A percentile compares a stretch with the other conserved stretches of the same genome.
Conservation (phyloP, 2,888 invertebrate genomes). For the Chymomyza amoena region DNA sequence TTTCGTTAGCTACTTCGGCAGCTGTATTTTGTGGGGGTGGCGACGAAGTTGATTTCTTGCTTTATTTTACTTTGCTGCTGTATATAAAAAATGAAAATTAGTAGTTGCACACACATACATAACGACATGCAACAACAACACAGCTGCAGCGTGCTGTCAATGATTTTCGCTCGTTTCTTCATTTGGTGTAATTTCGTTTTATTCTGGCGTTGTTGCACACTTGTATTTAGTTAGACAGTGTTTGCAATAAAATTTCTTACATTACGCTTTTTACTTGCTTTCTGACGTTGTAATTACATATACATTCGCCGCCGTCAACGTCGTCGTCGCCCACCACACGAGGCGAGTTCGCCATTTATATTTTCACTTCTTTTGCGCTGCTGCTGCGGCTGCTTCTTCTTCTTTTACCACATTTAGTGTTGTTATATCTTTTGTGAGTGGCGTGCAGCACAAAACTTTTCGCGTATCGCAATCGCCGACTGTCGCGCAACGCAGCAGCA, state of each 20-base stretch:
- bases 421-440: constrained; percentile 34
- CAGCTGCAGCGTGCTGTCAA: constrained; percentile 12
- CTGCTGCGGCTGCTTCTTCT: constrained; percentile 40
- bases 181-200: constrained; percentile 13
- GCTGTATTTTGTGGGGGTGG: constrained; percentile 41
- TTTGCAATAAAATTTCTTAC: constrained; percentile 48
- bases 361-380: constrained; percentile 40
- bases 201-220: background rate
- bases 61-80: constrained; percentile 22
- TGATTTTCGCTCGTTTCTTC: constrained; percentile 35
- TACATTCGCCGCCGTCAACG: constrained; percentile 32
- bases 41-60: constrained; percentile 25
- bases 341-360: constrained; percentile 62
- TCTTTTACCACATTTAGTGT: constrained; percentile 29
- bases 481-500: constrained; percentile 40
- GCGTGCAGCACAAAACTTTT: constrained; percentile 45
- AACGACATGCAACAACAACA: background rate
- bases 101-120: constrained; percentile 6
- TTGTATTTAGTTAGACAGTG: constrained; percentile 6
- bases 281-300: constrained; percentile 40
- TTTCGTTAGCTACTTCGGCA: constrained; percentile 38
- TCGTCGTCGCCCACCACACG: constrained; percentile 1
- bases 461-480: background rate
- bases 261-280: constrained; percentile 21
- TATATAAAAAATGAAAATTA: constrained; percentile 37